Conservation (phyloP, 2,113 vertebrate species). For the Anser cygnoides region DNA sequence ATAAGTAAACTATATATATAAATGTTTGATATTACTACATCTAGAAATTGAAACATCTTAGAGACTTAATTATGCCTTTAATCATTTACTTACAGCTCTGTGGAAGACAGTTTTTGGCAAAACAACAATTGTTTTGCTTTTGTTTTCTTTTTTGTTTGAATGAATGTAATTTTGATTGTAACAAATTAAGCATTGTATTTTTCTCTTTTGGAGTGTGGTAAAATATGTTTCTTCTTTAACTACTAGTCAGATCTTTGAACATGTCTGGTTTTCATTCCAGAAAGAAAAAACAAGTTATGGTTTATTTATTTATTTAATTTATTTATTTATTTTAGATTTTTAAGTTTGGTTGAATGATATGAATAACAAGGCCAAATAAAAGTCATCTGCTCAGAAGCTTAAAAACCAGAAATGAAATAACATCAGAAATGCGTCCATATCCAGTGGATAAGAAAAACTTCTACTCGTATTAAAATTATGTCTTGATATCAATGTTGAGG, state of each 20-base stretch:
- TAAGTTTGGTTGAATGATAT: neutral
- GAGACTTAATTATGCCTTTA: constrained; percentile 40
- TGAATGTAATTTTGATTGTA: constrained; percentile 51
- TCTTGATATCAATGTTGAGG: neutral
- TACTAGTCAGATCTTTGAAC: neutral
- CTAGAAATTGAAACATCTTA: neutral
- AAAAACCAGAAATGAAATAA: neutral
- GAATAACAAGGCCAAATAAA: neutral
- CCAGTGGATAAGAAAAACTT: neutral
- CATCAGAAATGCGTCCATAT: neutral
- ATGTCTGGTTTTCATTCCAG: constrained; percentile 5
- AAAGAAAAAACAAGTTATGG: neutral
- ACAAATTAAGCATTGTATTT: constrained; percentile 48
- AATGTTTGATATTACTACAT: constrained; percentile 41
- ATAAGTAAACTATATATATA: neutral
- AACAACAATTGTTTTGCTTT: constrained; percentile 37
- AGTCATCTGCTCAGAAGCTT: neutral
- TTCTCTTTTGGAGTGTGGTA: neutral
- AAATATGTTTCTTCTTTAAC: constrained; percentile 28
- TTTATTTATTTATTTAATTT: neutral
- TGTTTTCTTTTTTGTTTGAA: constrained; percentile 56
- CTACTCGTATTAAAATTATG: neutral
- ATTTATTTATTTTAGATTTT: neutral
- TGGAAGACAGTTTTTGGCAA: constrained; percentile 47
- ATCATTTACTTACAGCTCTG: constrained; percentile 26